These are phyloP conservation scores for Lindbergichthys nudifrons DNA, from an alignment of 2,797 vertebrate species.

Conservation along the genomic window DNA sequence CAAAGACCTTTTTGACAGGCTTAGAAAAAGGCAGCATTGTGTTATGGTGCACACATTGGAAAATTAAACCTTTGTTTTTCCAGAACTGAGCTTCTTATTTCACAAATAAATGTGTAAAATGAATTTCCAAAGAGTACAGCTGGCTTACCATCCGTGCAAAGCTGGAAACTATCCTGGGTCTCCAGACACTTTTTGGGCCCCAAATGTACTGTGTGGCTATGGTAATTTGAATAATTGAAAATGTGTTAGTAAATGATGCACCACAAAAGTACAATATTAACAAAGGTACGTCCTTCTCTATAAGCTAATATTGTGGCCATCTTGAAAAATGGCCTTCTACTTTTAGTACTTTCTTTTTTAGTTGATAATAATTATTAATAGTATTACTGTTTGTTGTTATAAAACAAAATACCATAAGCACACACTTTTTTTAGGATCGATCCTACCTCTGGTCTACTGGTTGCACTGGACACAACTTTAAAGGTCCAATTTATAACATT, in stretches of 20 bases:
- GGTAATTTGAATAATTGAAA: constrained; percentile 7
- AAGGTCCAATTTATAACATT: no score
- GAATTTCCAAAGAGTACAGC: constrained; percentile 11
- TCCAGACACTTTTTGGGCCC: constrained; percentile 4
- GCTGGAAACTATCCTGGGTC: neutral
- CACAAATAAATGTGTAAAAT: constrained; percentile 20
- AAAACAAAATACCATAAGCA: neutral
- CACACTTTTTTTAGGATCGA: neutral
- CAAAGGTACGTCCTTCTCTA: neutral
- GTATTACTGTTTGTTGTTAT: neutral
- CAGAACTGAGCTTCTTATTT: constrained; percentile 30
- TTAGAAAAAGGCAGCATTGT: constrained; percentile 11
- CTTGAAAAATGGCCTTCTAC: neutral
- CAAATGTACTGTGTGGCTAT: neutral
- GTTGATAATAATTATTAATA: no score
- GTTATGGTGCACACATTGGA: neutral
- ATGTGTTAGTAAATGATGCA: neutral
- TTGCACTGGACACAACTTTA: neutral
- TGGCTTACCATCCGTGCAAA: neutral
- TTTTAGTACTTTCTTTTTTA: neutral
- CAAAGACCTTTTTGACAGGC: constrained; percentile 4
- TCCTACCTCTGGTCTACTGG: neutral
- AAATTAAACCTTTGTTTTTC: constrained; percentile 25
- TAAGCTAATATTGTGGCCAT: neutral
- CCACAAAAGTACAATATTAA: neutral